Conservation (phyloP, 2,113 vertebrate species). For the Charadrius vociferus region DNA sequence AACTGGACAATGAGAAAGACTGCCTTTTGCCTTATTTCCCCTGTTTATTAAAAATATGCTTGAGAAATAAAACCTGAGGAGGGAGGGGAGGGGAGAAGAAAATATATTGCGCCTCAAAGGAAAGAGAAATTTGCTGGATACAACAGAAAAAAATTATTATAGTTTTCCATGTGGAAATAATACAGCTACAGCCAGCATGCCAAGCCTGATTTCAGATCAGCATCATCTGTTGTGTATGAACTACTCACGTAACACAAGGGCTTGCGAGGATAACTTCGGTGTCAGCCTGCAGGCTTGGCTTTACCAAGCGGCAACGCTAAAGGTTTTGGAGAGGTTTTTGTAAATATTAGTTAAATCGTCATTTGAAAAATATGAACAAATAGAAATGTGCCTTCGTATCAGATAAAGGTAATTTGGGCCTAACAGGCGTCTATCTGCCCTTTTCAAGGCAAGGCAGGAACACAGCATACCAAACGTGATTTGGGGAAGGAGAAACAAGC, state of each 20-base stretch:
- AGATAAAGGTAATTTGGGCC: neutral
- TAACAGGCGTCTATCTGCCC: neutral
- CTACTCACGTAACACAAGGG: neutral
- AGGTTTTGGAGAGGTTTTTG: neutral
- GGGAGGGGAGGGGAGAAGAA: neutral
- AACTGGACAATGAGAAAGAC: neutral
- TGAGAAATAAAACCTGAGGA: neutral
- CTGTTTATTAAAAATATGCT: neutral
- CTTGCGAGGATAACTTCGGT: neutral
- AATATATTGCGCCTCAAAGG: neutral
- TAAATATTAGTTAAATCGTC: neutral
- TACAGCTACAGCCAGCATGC: neutral
- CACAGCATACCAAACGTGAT: neutral
- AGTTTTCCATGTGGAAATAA: conserved; percentile 35
- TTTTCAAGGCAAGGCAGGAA: neutral
- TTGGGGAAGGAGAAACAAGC: neutral
- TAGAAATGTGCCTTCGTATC: neutral
- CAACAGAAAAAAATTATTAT: neutral
- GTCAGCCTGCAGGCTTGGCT: neutral
- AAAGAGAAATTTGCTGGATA: neutral
- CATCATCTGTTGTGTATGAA: neutral
- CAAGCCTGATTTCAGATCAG: conserved; percentile 25
- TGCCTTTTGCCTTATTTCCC: neutral
- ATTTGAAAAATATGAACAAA: neutral
- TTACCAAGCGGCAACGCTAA: neutral